phyloP scores from a whole-genome alignment of 2,113 vertebrate genomes.

The Crypturellus undulatus region DNA sequence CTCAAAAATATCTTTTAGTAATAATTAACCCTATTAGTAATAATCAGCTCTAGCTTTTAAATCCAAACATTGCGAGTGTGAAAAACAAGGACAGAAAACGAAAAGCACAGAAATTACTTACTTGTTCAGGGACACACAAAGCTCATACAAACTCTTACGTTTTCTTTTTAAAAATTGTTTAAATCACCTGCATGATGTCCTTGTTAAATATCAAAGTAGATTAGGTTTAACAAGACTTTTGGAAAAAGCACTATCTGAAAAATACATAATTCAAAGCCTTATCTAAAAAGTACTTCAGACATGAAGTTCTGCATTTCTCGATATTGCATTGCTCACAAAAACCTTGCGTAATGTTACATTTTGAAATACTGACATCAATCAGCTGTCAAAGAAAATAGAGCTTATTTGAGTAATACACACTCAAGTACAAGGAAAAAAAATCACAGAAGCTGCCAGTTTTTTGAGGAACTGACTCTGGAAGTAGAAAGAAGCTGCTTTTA shows the following conservation, averaged over 20 bases:
- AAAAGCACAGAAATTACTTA: neutral
- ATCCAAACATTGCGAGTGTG: neutral
- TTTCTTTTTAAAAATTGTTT: neutral
- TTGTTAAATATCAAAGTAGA: conserved; percentile 29
- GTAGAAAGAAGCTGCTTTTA: neutral
- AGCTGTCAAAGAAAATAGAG: conserved; percentile 18
- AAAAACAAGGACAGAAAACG: neutral
- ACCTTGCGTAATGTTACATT: neutral
- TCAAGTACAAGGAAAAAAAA: neutral
- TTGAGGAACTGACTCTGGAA: neutral
- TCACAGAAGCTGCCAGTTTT: neutral
- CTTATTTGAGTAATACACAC: neutral
- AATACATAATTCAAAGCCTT: neutral
- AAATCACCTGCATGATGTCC: neutral
- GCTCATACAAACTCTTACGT: neutral
- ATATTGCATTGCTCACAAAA: neutral
- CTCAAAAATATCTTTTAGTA: conserved; percentile 26
- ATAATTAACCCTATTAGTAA: neutral
- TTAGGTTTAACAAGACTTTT: neutral
- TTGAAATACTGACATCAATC: conserved; percentile 1
- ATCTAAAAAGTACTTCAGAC: conserved; percentile 23
- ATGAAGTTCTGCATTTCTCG: neutral
- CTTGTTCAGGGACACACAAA: neutral
- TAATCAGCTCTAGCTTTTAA: neutral
- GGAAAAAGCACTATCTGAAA: conserved; percentile 19